Percentiles rank a stretch among this genome's conserved stretches.
Evolutionary conservation across 2,888 invertebrate genomes (phyloP).

Genomic region (Hyposoter dolosus): DNA sequence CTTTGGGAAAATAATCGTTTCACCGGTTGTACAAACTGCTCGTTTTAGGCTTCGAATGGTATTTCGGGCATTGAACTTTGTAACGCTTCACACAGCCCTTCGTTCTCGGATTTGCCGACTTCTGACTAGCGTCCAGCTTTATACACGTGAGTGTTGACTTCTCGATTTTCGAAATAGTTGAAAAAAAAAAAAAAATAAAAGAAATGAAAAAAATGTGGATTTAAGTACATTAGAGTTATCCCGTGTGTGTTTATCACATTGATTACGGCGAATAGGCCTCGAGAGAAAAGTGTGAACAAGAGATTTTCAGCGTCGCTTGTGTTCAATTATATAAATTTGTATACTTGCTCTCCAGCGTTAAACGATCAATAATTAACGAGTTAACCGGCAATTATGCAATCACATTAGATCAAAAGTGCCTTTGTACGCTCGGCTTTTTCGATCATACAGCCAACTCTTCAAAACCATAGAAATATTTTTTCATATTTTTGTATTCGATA

Average conservation of each 20-base stretch:
- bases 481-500: background rate
- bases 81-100: conserved; percentile 59
- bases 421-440: background rate
- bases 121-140: conserved; percentile 66
- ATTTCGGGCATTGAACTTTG: conserved; percentile 65
- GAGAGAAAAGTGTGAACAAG: conserved; percentile 16
- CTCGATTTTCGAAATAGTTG: conserved; percentile 44
- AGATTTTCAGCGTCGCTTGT: conserved; percentile 24
- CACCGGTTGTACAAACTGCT: conserved; percentile 24
- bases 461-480: background rate
- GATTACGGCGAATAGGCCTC: conserved; percentile 63
- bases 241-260: conserved; percentile 79
- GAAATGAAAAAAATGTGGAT: conserved; percentile 26
- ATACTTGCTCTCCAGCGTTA: background rate
- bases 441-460: background rate
- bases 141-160: conserved; percentile 48
- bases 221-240: conserved; percentile 80
- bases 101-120: conserved; percentile 51
- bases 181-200: conserved; percentile 28
- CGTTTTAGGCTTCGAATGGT: conserved; percentile 48
- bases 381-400: background rate
- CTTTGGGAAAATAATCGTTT: conserved; percentile 23
- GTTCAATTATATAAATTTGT: conserved; percentile 1
- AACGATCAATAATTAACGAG: conserved; percentile 13
- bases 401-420: background rate